Evolutionary conservation across 2,797 vertebrate species (phyloP).

Genomic region (Jordanella pulchra): DNA sequence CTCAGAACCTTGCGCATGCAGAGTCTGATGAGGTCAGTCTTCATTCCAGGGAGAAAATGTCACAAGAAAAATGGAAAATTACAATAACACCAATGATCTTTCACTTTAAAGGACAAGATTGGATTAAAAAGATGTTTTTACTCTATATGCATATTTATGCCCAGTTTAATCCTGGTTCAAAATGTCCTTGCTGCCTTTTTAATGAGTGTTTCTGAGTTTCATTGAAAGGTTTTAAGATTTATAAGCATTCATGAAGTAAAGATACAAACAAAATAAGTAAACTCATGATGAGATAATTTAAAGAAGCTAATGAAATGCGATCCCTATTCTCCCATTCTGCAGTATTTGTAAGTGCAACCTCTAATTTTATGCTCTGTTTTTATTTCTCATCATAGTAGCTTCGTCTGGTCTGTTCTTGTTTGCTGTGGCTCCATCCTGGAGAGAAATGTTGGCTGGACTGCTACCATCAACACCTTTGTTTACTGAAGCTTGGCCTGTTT

Average conservation of each 20-base stretch:
- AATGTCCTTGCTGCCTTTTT: slow-evolving; percentile 28
- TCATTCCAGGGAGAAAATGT: slow-evolving; percentile 70
- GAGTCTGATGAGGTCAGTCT: slow-evolving; percentile 59
- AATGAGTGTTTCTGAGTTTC: slow-evolving; percentile 21
- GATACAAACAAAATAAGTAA: slow-evolving; percentile 17
- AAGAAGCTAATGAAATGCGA: background rate
- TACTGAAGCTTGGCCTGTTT: too few relatives aligned
- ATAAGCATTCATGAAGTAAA: slow-evolving; percentile 25
- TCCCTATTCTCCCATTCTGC: too few relatives aligned
- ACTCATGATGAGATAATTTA: background rate
- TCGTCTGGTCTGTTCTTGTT: too few relatives aligned
- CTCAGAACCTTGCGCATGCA: slow-evolving; percentile 24
- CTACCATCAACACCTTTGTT: too few relatives aligned
- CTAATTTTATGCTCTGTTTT: too few relatives aligned
- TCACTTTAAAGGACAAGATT: slow-evolving; percentile 61
- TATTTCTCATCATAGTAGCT: too few relatives aligned
- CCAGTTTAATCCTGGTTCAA: slow-evolving; percentile 7
- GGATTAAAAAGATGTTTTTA: slow-evolving; percentile 55
- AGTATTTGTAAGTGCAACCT: too few relatives aligned
- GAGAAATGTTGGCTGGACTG: too few relatives aligned
- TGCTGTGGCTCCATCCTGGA: too few relatives aligned
- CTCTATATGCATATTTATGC: slow-evolving; percentile 1
- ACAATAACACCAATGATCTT: slow-evolving; percentile 70
- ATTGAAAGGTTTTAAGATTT: slow-evolving; percentile 19
- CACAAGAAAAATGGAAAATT: slow-evolving; percentile 58